A percentile compares a stretch with the other conserved stretches of the same genome.
Conservation (phyloP, 2,888 invertebrate genomes). For the Hirudinaria manillensis region DNA sequence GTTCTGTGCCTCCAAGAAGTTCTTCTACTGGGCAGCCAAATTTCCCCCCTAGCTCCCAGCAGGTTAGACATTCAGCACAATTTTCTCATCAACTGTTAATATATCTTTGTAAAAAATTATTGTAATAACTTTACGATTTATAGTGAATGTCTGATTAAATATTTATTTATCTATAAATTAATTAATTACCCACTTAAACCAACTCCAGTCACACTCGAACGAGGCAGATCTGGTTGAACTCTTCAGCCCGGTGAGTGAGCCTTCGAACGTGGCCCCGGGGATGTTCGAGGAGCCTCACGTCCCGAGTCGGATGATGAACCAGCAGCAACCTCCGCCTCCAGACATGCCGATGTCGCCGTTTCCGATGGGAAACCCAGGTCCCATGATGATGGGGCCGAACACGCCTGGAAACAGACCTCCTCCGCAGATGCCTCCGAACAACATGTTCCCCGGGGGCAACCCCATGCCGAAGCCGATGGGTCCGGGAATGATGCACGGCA, state of each 20-base stretch:
- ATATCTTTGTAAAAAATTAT: constrained; percentile 1
- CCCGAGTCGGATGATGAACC: constrained; percentile 21
- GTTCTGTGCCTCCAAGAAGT: constrained; percentile 32
- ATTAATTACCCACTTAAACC: neutral
- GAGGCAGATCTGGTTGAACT: constrained; percentile 31
- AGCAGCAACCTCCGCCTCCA: constrained; percentile 19
- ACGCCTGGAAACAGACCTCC: constrained; percentile 18
- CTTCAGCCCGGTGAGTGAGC: constrained; percentile 34
- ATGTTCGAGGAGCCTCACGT: constrained; percentile 32
- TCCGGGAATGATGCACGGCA: constrained; percentile 25
- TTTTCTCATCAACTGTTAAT: too few relatives aligned
- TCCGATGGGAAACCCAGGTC: constrained; percentile 14
- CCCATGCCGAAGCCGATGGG: constrained; percentile 25
- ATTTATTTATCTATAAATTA: neutral
- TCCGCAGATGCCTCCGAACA: constrained; percentile 19
- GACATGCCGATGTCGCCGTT: constrained; percentile 35
- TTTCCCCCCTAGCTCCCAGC: constrained; percentile 22
- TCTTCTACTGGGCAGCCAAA: constrained; percentile 33
- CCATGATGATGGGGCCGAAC: constrained; percentile 23
- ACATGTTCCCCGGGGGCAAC: constrained; percentile 28
- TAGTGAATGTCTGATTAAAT: too few relatives aligned
- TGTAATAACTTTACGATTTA: too few relatives aligned
- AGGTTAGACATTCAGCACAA: neutral
- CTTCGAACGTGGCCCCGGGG: constrained; percentile 28
- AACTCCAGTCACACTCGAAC: neutral